Evolutionary conservation across 2,888 invertebrate species (phyloP).

Genomic region (Ophonus ardosiacus): DNA sequence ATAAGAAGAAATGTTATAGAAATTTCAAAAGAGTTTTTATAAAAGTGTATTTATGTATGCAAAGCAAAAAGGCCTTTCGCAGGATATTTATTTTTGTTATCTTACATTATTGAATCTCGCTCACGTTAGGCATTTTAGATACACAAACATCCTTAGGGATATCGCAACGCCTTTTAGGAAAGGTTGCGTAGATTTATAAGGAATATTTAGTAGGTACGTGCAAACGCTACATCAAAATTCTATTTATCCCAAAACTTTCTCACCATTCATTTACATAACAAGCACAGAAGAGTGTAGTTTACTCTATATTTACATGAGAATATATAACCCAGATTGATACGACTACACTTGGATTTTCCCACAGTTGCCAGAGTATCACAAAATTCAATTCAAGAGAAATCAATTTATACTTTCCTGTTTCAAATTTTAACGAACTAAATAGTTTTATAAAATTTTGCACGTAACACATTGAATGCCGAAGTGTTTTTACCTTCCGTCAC

Average conservation of each 20-base stretch:
- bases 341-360: background rate
- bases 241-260: slow-evolving; percentile 15
- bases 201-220: slow-evolving; percentile 2
- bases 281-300: background rate
- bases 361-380: background rate
- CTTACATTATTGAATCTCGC: background rate
- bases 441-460: too few relatives aligned
- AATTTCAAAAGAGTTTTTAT: background rate
- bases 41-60: background rate
- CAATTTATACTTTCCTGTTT: background rate
- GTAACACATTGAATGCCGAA: too few relatives aligned
- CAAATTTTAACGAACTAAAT: too few relatives aligned
- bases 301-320: background rate
- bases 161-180: background rate
- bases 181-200: background rate
- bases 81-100: slow-evolving; percentile 19
- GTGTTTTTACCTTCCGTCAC: too few relatives aligned
- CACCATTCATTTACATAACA: slow-evolving; percentile 15
- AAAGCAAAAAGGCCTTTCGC: background rate
- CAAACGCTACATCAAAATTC: slow-evolving; percentile 26
- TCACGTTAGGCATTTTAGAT: slow-evolving; percentile 12
- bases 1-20: background rate
- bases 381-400: background rate
- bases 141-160: slow-evolving; percentile 22
- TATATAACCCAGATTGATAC: background rate